Percentiles rank a stretch among this genome's conserved stretches.
Evolutionary conservation across 2,888 invertebrate species (phyloP).

Genomic region (Dasysyrphus tricinctus): DNA sequence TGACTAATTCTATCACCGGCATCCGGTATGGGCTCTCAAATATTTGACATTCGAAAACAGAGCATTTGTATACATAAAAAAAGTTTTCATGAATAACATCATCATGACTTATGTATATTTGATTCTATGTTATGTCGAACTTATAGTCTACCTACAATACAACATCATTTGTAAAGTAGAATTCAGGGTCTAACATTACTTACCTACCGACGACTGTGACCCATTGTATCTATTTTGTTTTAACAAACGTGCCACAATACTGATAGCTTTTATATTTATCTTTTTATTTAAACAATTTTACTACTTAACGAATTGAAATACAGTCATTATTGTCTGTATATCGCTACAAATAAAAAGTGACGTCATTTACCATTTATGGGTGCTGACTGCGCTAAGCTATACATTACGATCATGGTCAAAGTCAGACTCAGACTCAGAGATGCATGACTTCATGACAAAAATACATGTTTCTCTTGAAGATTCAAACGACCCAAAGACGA

Average conservation of each 20-base stretch:
- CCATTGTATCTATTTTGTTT: constrained; percentile 15
- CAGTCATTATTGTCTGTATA: constrained; percentile 23
- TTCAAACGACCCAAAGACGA: constrained; percentile 12
- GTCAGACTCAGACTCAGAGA: constrained; percentile 59
- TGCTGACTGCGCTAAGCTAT: neutral
- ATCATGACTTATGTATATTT: constrained; percentile 15
- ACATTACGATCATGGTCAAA: constrained; percentile 38
- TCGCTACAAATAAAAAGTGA: constrained; percentile 42
- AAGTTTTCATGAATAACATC: neutral
- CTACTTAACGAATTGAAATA: constrained; percentile 35
- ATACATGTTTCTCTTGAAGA: constrained; percentile 20
- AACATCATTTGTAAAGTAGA: neutral
- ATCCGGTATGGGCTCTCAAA: constrained; percentile 6
- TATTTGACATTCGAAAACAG: neutral
- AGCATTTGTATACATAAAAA: neutral
- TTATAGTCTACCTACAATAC: constrained; percentile 55
- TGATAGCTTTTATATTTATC: constrained; percentile 14
- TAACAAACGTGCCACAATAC: constrained; percentile 22
- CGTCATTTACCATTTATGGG: constrained; percentile 55
- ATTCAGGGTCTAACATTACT: constrained; percentile 32
- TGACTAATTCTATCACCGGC: constrained; percentile 12
- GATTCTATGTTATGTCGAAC: neutral
- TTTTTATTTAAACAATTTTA: constrained; percentile 1
- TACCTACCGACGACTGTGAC: neutral
- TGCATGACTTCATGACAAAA: constrained; percentile 60